phyloP scores from a whole-genome alignment of 2,888 invertebrate genomes.

The Cephus nigrinus region DNA sequence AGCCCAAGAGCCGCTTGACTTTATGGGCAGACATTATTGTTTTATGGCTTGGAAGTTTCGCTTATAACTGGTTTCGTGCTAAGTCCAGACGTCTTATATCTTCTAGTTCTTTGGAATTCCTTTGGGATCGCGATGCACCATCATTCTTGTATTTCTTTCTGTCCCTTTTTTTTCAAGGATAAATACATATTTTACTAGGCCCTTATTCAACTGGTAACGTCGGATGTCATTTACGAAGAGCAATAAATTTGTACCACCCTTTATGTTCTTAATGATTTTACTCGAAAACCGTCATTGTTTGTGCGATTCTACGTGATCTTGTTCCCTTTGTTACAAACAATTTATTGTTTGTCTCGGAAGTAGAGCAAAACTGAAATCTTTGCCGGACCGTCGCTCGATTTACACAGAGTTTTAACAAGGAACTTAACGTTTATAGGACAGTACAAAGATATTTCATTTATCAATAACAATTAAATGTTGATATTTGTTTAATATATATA shows the following conservation, averaged over 20 bases:
- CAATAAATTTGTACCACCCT: neutral
- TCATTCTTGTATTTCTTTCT: neutral
- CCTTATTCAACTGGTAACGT: neutral
- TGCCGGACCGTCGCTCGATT: neutral
- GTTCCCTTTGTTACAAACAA: neutral
- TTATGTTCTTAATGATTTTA: neutral
- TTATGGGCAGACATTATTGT: constrained; percentile 35
- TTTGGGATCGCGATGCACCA: neutral
- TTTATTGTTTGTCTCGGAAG: neutral
- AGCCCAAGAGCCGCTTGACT: neutral
- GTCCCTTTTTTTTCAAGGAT: neutral
- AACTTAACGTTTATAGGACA: neutral
- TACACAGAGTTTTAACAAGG: neutral
- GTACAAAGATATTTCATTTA: too few species aligned
- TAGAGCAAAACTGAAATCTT: neutral
- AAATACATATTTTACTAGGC: neutral
- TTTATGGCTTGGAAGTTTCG: constrained; percentile 21
- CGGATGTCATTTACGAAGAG: neutral
- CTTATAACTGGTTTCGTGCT: neutral
- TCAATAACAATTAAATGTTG: too few species aligned
- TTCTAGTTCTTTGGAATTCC: constrained; percentile 16
- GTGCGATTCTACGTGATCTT: neutral
- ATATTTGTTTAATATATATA: neutral
- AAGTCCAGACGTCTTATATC: neutral
- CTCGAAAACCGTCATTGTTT: neutral